These are phyloP conservation scores for Pyrrhosoma nymphula DNA, from an alignment of 2,888 invertebrate species.

Conservation along the genomic window DNA sequence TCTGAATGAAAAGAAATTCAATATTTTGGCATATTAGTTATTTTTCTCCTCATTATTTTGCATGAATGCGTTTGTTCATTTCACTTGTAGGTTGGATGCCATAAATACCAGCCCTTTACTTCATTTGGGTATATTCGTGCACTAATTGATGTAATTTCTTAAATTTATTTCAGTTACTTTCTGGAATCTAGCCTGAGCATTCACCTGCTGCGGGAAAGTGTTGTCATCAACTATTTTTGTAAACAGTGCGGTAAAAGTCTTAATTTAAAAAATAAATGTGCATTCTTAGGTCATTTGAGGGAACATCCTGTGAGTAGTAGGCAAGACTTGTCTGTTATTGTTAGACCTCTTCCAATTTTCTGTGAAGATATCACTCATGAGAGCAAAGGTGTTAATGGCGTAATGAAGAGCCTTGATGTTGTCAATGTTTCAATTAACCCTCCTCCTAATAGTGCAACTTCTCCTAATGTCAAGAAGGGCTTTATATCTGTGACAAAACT, in stretches of 20 bases:
- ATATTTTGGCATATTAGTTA: too few relatives aligned
- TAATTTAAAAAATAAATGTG: conserved; percentile 8
- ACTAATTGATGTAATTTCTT: not conserved
- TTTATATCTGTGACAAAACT: not conserved
- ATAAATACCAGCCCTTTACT: too few relatives aligned
- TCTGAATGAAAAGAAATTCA: too few relatives aligned
- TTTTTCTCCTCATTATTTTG: too few relatives aligned
- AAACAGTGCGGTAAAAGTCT: not conserved
- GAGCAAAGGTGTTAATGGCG: not conserved
- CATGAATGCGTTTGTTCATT: too few relatives aligned
- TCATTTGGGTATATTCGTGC: too few relatives aligned
- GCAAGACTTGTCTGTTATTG: not conserved
- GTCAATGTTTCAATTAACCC: not conserved
- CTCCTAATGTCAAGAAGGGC: not conserved
- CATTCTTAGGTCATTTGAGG: not conserved
- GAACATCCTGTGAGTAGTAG: conserved; percentile 4
- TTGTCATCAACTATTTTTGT: conserved; percentile 33
- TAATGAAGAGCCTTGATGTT: not conserved
- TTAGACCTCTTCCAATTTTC: conserved; percentile 1
- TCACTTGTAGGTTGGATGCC: too few relatives aligned
- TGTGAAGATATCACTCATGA: not conserved
- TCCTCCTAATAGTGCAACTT: not conserved
- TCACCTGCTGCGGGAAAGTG: conserved; percentile 19
- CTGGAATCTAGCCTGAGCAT: conserved; percentile 40
- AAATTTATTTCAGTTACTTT: not conserved